A percentile compares a stretch with the other conserved stretches of the same genome.
phyloP scores from a whole-genome alignment of 2,113 vertebrate genomes.

The Microcebus tavaratra region DNA sequence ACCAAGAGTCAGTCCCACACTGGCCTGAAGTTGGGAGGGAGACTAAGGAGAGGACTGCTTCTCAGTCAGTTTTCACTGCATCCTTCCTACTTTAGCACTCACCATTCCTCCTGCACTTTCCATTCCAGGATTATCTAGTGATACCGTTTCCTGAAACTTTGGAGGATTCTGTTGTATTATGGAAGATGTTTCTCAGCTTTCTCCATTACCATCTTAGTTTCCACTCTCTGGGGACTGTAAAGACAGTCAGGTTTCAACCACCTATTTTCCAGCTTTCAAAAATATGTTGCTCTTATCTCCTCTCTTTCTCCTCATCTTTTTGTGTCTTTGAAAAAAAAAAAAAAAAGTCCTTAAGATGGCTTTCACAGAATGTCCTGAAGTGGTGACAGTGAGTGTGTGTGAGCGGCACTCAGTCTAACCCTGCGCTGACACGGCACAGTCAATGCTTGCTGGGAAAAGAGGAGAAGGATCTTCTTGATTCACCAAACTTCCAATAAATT shows the following conservation, averaged over 20 bases:
- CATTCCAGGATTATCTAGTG: neutral
- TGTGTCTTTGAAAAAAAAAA: neutral
- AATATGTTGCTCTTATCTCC: neutral
- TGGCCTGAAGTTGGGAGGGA: neutral
- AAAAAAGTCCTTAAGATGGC: neutral
- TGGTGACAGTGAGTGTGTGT: neutral
- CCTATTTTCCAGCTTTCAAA: slow-evolving; percentile 33
- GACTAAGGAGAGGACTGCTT: neutral
- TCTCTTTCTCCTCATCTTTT: neutral
- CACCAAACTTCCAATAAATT: slow-evolving; percentile 8
- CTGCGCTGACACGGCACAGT: neutral
- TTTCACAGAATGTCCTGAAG: slow-evolving; percentile 28
- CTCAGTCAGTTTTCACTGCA: neutral
- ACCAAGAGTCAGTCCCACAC: neutral
- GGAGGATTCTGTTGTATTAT: neutral
- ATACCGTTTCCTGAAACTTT: neutral
- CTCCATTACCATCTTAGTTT: neutral
- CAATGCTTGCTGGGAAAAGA: slow-evolving; percentile 4
- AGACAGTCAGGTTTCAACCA: neutral
- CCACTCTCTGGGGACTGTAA: neutral
- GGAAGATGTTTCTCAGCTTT: neutral
- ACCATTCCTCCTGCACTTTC: neutral
- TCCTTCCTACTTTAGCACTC: neutral
- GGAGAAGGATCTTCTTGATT: neutral
- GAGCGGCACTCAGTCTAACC: neutral